Evolutionary conservation across 2,888 invertebrate genomes (phyloP), one percentile per base, ranked within the genome.

Genomic region (Lapara coniferarum): DNA sequence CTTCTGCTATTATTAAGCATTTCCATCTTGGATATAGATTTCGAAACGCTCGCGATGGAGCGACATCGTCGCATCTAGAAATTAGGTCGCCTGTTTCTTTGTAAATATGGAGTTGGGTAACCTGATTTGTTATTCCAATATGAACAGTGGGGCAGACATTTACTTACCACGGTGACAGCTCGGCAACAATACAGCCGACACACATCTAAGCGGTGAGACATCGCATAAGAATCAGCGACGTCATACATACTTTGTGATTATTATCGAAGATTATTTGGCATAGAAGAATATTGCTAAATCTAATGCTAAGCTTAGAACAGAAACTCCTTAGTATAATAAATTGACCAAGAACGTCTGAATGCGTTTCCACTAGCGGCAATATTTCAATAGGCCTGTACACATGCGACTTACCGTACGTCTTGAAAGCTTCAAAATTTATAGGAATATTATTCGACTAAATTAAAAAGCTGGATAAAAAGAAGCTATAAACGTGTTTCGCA

Each of bases 21-120:
- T 51, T 13, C 10, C 12, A 53, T 6, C 53, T 14, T 14, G 16
- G 16, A 55, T 4, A 55, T 55, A 53, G 16, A 49, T 63, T 63
- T 19, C 63, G 63, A 63, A 56, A 59, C 57, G 66, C 55, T 51
- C 51, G 30, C 49, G 57, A 66, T 67, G 37, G 58, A 66, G 30
- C 25, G 66, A 57, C 58, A 59, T n/a, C 81, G 78, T 78, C 81
- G 78, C 82, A 83, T 88, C 83, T 81, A 74, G 75, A 77, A 89
- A 86, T 86, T 84, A 81, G 87, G 87, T 86, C 87, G 79, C 75
- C 78, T 69, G 82, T 81, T 84, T 84, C 81, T 85, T 85, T 84
- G 82, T 82, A 83, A 81, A 78, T 78, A 78, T 79, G 70, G 75
- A 73, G 79, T 86, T 85, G 80, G 78, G 85, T 79, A 87, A 88